Evolutionary conservation across 2,888 invertebrate species (phyloP).

Genomic region (Alloscopus bannaensis): DNA sequence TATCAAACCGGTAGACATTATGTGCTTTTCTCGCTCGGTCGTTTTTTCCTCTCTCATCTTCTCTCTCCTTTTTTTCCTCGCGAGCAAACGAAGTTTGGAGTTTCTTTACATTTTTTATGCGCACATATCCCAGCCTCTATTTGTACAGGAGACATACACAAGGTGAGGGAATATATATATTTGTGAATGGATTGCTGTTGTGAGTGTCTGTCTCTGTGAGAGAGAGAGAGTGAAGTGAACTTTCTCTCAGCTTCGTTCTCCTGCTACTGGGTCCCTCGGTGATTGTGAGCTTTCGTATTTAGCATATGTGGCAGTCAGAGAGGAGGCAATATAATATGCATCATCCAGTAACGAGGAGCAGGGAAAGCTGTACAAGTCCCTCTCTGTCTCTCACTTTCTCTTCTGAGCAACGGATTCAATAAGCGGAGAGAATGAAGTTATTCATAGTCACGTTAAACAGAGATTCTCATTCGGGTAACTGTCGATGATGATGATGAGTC

Average conservation of each 20-base stretch:
- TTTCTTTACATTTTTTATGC: too few relatives aligned
- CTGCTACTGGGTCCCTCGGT: too few relatives aligned
- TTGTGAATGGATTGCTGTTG: neutral
- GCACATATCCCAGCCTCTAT: neutral
- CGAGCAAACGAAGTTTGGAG: slow-evolving; percentile 3
- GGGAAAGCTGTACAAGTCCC: slow-evolving; percentile 53
- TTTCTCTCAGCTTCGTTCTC: neutral
- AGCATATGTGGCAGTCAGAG: slow-evolving; percentile 7
- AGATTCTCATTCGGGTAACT: slow-evolving; percentile 60
- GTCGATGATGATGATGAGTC: slow-evolving; percentile 49
- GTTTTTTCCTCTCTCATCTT: too few relatives aligned
- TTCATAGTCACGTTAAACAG: slow-evolving; percentile 61
- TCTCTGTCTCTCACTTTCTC: too few relatives aligned
- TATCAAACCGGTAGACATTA: slow-evolving; percentile 42
- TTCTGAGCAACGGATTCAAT: slow-evolving; percentile 33
- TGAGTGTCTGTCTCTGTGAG: neutral
- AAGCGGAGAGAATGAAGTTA: slow-evolving; percentile 42
- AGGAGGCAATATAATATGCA: neutral
- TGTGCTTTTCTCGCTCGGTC: slow-evolving; percentile 4
- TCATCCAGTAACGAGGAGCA: neutral
- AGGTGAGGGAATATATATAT: neutral
- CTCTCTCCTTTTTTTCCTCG: too few relatives aligned
- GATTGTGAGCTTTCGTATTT: neutral
- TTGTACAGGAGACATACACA: neutral
- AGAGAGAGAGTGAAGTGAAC: neutral